phyloP scores from a whole-genome alignment of 2,113 vertebrate genomes.

The Cepphus grylle region DNA sequence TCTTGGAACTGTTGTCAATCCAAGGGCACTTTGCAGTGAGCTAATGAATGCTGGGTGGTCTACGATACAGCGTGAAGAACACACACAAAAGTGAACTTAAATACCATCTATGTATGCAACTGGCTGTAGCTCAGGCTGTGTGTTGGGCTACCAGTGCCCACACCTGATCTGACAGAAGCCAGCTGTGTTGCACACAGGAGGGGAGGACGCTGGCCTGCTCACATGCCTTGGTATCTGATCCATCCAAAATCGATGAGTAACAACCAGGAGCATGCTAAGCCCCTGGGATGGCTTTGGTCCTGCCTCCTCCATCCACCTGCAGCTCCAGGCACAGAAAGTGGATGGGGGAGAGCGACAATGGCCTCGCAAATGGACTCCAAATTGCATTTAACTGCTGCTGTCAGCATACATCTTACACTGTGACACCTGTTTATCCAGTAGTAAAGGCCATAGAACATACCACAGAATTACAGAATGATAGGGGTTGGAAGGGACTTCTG shows the following conservation, averaged over 20 bases:
- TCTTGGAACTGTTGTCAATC: background rate
- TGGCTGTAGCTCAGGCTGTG: background rate
- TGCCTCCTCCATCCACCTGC: background rate
- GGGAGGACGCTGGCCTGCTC: background rate
- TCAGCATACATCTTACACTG: background rate
- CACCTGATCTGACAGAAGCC: background rate
- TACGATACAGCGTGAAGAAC: background rate
- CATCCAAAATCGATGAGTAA: background rate
- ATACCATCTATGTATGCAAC: background rate
- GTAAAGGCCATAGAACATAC: background rate
- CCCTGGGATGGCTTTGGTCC: background rate
- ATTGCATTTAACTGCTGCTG: background rate
- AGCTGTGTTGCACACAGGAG: background rate
- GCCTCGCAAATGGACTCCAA: background rate
- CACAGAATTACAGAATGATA: too few species aligned
- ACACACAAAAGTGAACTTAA: background rate
- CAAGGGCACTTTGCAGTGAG: background rate
- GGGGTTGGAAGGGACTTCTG: too few species aligned
- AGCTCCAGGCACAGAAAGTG: background rate
- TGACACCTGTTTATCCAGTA: background rate
- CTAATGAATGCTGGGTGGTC: background rate
- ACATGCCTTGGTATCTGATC: background rate
- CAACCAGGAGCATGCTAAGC: background rate
- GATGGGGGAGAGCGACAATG: background rate
- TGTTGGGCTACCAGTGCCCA: background rate